phyloP scores from a whole-genome alignment of 1,140 invertebrate species.

The Antheraea mylitta region DNA sequence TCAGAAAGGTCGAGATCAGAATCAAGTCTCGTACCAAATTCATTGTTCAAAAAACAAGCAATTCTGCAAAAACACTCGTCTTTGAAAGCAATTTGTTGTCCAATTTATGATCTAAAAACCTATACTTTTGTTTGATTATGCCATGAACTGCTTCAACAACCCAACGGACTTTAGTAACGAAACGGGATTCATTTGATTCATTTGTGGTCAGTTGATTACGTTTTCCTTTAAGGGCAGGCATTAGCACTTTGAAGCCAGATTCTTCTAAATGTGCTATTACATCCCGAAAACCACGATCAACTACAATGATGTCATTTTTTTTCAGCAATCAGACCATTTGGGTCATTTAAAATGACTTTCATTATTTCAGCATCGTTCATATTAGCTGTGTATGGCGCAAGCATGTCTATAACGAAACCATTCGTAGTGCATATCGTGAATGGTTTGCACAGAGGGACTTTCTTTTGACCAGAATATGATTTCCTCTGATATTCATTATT shows the following conservation, averaged over 20 bases:
- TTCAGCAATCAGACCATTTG: no score
- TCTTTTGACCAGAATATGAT: conserved; percentile 14
- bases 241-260: conserved; percentile 2
- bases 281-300: conserved; percentile 19
- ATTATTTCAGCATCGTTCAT: no score
- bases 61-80: neutral
- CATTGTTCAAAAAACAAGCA: neutral
- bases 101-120: neutral
- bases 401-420: conserved; percentile 4
- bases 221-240: conserved; percentile 16
- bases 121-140: conserved; percentile 1
- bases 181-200: conserved; percentile 13
- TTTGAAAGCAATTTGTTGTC: conserved; percentile 10
- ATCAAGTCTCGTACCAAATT: no score
- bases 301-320: conserved; percentile 7
- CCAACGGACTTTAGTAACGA: conserved; percentile 15
- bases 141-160: conserved; percentile 16
- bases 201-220: conserved; percentile 1
- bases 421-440: conserved; percentile 13
- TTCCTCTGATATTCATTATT: conserved; percentile 17
- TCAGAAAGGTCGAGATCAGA: no score
- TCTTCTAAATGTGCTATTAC: neutral
- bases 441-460: conserved; percentile 10
- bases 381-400: conserved; percentile 3
- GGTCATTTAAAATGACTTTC: no score